These are phyloP conservation scores for Calidris pugnax DNA, from an alignment of 2,113 vertebrate genomes.

Conservation along the genomic window DNA sequence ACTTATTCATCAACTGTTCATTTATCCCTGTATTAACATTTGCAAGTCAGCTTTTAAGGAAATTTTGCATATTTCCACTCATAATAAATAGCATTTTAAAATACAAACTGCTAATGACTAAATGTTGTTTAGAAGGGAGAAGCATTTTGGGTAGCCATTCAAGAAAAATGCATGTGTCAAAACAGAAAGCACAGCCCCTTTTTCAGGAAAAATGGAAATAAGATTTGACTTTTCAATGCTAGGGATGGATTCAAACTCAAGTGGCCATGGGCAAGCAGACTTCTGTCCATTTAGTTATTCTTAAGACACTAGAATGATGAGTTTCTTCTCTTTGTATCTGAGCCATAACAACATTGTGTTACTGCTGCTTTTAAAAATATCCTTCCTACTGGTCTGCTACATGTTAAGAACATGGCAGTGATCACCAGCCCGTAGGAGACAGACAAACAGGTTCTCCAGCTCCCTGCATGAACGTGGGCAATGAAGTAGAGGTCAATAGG, in stretches of 20 bases:
- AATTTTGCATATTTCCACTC: constrained; percentile 14
- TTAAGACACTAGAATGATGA: not conserved
- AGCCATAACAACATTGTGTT: not conserved
- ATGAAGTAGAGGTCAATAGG: not conserved
- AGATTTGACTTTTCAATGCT: not conserved
- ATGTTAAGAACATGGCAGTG: not conserved
- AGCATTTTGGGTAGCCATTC: not conserved
- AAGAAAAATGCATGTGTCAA: not conserved
- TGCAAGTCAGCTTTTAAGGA: constrained; percentile 51
- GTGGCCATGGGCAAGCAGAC: not conserved
- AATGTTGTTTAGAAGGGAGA: not conserved
- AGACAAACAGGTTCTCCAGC: not conserved
- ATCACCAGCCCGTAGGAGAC: not conserved
- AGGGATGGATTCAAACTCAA: not conserved
- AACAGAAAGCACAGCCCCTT: not conserved
- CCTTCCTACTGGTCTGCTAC: not conserved
- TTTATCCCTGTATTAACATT: constrained; percentile 60
- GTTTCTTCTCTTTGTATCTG: not conserved
- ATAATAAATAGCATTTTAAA: constrained; percentile 49
- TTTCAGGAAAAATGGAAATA: not conserved
- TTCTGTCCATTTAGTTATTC: not conserved
- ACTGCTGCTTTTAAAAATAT: not conserved
- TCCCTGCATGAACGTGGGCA: not conserved
- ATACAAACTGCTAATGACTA: constrained; percentile 15
- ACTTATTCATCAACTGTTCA: constrained; percentile 67